Evolutionary conservation across 1,140 invertebrate genomes (phyloP).

Genomic region (Pachypsylla venusta): DNA sequence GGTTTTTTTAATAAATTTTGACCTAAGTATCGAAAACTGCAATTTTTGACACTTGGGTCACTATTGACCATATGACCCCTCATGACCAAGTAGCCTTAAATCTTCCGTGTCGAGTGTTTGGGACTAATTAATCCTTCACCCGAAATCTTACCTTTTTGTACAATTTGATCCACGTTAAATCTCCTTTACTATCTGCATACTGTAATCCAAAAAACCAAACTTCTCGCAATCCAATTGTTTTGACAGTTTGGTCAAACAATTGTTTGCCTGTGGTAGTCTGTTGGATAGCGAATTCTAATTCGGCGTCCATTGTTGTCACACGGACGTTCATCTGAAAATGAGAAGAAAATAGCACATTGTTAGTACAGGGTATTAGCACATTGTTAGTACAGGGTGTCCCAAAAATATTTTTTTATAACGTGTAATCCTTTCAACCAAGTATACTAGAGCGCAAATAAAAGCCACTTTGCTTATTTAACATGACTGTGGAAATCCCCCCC

Average conservation of each 20-base stretch:
- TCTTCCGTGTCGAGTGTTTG: too few relatives aligned
- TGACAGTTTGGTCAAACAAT: slow-evolving; percentile 98
- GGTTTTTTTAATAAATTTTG: too few relatives aligned
- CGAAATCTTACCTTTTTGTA: slow-evolving; percentile 87
- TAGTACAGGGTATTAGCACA: not conserved
- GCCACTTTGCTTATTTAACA: too few relatives aligned
- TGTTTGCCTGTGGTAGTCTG: slow-evolving; percentile 98
- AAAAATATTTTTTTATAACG: not conserved
- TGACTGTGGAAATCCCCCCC: too few relatives aligned
- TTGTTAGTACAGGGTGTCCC: not conserved
- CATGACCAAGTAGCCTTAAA: too few relatives aligned
- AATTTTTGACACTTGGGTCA: too few relatives aligned
- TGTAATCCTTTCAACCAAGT: not conserved
- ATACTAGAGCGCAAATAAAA: not conserved
- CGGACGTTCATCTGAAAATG: slow-evolving; percentile 83
- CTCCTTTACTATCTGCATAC: slow-evolving; percentile 95
- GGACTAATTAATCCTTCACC: too few relatives aligned
- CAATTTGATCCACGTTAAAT: slow-evolving; percentile 96
- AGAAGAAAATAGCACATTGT: slow-evolving; percentile 17
- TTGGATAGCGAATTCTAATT: slow-evolving; percentile 99
- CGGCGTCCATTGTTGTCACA: slow-evolving; percentile 99
- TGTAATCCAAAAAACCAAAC: slow-evolving; percentile 99
- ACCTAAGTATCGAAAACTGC: too few relatives aligned
- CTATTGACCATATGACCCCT: too few relatives aligned
- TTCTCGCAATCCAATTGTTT: slow-evolving; percentile 96